Evolutionary conservation across 2,113 vertebrate genomes (phyloP).

Genomic region (Colossoma macropomum): DNA sequence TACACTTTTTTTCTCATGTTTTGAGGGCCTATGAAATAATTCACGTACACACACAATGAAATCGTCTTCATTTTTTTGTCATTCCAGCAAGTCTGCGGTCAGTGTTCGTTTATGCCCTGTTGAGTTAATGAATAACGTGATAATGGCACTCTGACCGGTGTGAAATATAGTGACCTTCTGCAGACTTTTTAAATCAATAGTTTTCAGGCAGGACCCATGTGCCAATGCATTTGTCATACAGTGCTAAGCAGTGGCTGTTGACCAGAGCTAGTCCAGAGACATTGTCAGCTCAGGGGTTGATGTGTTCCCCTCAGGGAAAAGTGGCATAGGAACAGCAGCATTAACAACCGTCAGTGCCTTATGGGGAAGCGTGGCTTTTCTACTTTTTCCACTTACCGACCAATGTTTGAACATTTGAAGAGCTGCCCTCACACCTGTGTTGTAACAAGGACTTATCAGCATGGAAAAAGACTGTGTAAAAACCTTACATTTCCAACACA

Average conservation of each 20-base stretch:
- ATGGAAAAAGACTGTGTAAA: background rate
- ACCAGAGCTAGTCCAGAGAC: background rate
- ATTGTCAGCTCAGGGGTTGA: background rate
- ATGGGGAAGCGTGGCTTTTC: background rate
- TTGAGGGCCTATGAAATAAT: constrained; percentile 19
- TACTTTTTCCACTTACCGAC: background rate
- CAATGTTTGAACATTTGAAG: background rate
- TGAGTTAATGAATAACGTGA: constrained; percentile 17
- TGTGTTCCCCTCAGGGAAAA: background rate
- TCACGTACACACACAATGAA: background rate
- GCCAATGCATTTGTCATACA: background rate
- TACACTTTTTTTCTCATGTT: constrained; percentile 1
- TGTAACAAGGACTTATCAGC: background rate
- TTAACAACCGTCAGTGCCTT: background rate
- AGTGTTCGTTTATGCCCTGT: background rate
- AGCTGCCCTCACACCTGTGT: background rate
- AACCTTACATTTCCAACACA: background rate
- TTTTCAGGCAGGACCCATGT: background rate
- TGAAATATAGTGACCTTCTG: background rate
- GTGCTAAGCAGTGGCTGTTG: background rate
- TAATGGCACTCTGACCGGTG: background rate
- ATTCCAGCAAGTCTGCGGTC: background rate
- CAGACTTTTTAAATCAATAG: constrained; percentile 16
- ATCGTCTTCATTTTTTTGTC: background rate
- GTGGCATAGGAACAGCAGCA: background rate